Evolutionary conservation across 92 coral and sea anemone genomes (phyloP), one percentile per base, ranked within the genome.

Genomic region (Bergia puertoricense): DNA sequence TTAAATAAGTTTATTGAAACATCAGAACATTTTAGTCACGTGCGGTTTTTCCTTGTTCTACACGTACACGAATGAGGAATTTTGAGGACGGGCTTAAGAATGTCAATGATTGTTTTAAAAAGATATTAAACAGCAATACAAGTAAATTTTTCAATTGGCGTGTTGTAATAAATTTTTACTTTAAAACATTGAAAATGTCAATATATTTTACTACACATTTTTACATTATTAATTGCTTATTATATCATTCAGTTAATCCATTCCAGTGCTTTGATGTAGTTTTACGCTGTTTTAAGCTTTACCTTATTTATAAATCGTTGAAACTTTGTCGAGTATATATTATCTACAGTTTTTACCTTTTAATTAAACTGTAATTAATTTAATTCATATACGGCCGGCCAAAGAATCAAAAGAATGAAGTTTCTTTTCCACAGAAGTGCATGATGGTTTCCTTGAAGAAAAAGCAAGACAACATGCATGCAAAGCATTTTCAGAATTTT

Each of bases 121-220:
- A 74, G 30, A 23, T 16, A 77, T 62, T 62, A 62, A 18, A 62
- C 1, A 4, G 23, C 22, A 57, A 57, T 20, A 62, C 18, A 10
- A 10, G 16, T 9, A 56, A 56, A 13, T 56, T 10, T 56, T 46
- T 46, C 50, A 46, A 46, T 5, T 54, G 59, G 59, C 59, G 2
- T 54, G 1, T 54, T 15, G 69, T 20, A 16, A 62, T 45, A 43
- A 45, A 20, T 77, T 76, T 42, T 76, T 76, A 76, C 8, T 42
- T 75, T 46, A 20, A 39, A 16, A 77, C 81, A 20, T 20, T 77
- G 22, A 74, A 74, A 74, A 74, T 16, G 81, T 73, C 44, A 73
- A 14, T 73, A 14, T 73, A 73, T 73, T 73, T 73, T 73, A 71
- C 13, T 73, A 73, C 37, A 73, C 77, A 37, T 10, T 22, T 30